These are phyloP conservation scores for Hoplostethus atlanticus DNA, from an alignment of 2,797 vertebrate genomes.

Conservation along the genomic window DNA sequence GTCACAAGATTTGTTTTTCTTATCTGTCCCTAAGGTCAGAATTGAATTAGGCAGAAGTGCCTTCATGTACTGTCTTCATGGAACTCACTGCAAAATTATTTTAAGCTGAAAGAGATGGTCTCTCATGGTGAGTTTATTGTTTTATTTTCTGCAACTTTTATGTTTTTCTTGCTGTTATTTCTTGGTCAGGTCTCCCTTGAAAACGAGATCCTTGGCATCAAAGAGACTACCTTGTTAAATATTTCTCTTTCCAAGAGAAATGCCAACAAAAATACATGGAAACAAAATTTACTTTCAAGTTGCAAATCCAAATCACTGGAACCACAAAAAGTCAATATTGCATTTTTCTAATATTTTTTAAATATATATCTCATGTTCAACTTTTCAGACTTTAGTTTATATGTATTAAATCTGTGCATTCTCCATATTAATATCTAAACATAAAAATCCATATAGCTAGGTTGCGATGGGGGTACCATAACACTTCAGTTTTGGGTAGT, in stretches of 20 bases:
- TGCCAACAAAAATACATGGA: background rate
- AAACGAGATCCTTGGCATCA: background rate
- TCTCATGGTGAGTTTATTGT: constrained; percentile 41
- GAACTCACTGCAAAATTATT: constrained; percentile 35
- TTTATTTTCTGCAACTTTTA: too few species aligned
- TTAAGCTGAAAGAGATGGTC: constrained; percentile 22
- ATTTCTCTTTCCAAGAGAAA: background rate
- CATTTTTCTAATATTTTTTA: too few species aligned
- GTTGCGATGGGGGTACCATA: background rate
- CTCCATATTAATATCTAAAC: too few species aligned
- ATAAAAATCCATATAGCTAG: too few species aligned
- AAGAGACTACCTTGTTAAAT: too few species aligned
- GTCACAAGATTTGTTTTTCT: background rate
- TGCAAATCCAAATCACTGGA: background rate
- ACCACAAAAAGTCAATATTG: background rate
- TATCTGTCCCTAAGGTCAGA: background rate
- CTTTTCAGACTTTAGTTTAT: too few species aligned
- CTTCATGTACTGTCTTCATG: background rate
- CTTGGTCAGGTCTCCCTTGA: constrained; percentile 2
- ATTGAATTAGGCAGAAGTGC: constrained; percentile 9
- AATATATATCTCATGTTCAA: background rate
- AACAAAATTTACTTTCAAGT: background rate
- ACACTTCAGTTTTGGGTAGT: constrained; percentile 20
- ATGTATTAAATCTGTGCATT: too few species aligned
- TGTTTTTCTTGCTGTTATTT: too few species aligned